Base-by-base conservation (phyloP, 2,113 vertebrate genomes). In the Sula dactylatra region DNA sequence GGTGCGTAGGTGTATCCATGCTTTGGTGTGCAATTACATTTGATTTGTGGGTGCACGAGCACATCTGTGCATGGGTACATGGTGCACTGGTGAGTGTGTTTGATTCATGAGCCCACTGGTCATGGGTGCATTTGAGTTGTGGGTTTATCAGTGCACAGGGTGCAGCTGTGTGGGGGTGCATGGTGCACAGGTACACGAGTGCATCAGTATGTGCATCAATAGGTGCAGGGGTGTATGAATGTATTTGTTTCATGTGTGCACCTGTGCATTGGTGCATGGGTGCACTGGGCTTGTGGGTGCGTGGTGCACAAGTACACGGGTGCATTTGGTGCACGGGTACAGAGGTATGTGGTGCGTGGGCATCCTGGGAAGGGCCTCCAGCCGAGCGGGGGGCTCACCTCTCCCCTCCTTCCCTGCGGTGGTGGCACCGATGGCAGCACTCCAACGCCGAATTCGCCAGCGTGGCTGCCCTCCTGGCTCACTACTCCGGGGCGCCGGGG, bases 401-500 rank as follows among this genome's bases (percentile, higher is more conserved):
- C 47, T 50, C n/a, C 34, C 40, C 55, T 71, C 89, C 64, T 69
- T 27, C 49, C 52, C 87, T 7, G 34, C 11, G 27, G 55, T 47
- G 36, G 45, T 11, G 66, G 59, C 18, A 7, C 15, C 69, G 10
- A 58, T 4, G 29, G 54, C 91, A 99, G 99, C 99, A 99, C 91
- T 98, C 98, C 97, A 98, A 96, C 5, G 62, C 94, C 2, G 98
- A 99, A 52, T 99, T 99, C 81, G 36, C 96, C 66, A 99, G 98
- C 59, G 40, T 99, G 59, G 98, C 98, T 10, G 98, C 98, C 7
- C 97, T 99, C 94, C 98, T 99, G 55, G 98, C 99, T 44, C 98
- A 98, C 96, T 99, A 99, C 95, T 98, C 98, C 0, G 97, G 97
- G 27, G 67, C 14, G 0, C 95, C 84, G 13, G 98, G 97, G 4